Base-by-base conservation (phyloP, 30 jellyfish, hydroid and myxozoan species). In the Hydractinia symbiolongicarpus region DNA sequence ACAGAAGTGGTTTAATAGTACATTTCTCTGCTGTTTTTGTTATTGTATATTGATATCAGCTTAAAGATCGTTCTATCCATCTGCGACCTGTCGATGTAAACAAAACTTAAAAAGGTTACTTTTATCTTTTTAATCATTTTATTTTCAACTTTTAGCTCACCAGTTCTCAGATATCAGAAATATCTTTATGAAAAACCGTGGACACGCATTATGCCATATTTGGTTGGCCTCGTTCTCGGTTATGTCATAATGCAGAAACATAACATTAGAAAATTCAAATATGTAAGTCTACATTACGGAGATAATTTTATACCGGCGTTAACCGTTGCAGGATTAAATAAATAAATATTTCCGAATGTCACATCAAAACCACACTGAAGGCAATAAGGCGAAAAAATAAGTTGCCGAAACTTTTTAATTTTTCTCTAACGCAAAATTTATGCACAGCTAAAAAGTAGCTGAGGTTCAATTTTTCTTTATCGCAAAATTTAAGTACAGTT, bases 151-250 rank as follows among this genome's bases (percentile, higher is more conserved):
- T 58, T 58, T 16, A 58, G 69, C 69, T 58, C 69, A 1, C 69
- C 69, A 58, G 19, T 58, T 13, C 19, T 1, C 15, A 13, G 69
- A 11, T 58, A 58, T 58, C 15, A 11, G 69, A 58, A 11, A 16
- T 58, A 58, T 58, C 15, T 58, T 58, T 58, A 58, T 16, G 19
- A 11, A 16, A 58, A 58, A 3, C 69, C 85, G 5, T 77, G 53
- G 40, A 66, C 85, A 55, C 51, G 85, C 0, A 77, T 77, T 60
- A 10, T 50, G 15, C 76, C 85, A 8, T 77, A 77, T 56, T 50
- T 66, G 55, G 79, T 77, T 77, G 85, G 81, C 40, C 13, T 77
- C 16, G 80, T 77, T 15, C 80, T 77, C n/a, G 85, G 85, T 5
- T 77, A 55, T 30, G 15, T 77, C 5, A 5, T 77, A 14, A 16